These are phyloP conservation scores for Caracal caracal DNA, from an alignment of 2,113 vertebrate species.

Conservation along the genomic window DNA sequence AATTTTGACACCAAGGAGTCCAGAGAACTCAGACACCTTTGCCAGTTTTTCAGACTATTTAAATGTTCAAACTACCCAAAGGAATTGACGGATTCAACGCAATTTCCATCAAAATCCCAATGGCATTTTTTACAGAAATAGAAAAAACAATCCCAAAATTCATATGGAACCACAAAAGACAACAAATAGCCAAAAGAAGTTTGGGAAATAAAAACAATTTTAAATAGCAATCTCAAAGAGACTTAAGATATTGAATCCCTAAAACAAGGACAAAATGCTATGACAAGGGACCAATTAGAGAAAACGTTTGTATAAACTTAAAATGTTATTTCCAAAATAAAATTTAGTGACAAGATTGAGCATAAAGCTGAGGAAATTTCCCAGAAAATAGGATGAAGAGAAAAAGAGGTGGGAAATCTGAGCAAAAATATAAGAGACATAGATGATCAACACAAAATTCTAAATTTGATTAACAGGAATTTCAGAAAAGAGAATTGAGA, in stretches of 20 bases:
- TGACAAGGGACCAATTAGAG: not conserved
- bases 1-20: not conserved
- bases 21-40: not conserved
- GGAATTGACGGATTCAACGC: not conserved
- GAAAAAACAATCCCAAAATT: not conserved
- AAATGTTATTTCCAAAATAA: constrained; percentile 27
- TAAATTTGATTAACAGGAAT: not conserved
- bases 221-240: not conserved
- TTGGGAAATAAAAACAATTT: constrained; percentile 14
- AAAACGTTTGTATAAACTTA: not conserved
- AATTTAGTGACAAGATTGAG: not conserved
- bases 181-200: not conserved
- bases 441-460: not conserved
- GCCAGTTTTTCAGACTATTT: not conserved
- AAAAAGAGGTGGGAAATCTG: not conserved
- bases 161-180: not conserved
- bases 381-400: not conserved
- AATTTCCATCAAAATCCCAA: not conserved
- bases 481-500: not conserved
- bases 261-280: not conserved
- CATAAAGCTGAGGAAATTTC: not conserved
- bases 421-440: not conserved
- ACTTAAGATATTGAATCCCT: not conserved
- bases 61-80: not conserved
- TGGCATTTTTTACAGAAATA: not conserved